Evolutionary conservation across 2,113 vertebrate species (phyloP), one percentile per base, ranked within the genome.

Genomic region (Siphamia tubifer): DNA sequence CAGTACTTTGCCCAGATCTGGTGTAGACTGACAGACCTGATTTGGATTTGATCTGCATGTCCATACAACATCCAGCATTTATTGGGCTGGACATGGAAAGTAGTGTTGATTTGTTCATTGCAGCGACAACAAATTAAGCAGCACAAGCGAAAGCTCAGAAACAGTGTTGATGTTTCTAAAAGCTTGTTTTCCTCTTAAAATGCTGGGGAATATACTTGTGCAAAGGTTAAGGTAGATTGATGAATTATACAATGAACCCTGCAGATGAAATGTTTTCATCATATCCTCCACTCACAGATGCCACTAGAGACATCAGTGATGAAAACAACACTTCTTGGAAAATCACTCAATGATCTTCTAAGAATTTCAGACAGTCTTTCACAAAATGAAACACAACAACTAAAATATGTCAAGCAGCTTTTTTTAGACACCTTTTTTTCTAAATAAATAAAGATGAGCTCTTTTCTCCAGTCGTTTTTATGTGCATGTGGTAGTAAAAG

Each of bases 161-260:
- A 34, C 47, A 58, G 52, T 27, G 24, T 21, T 24, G 27, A 15
- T 30, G 38, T 67, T 70, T 57, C 52, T 49, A 67, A 38, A 68
- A 44, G 23, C 25, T 8, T 54, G 15, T 52, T 52, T 54, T 43
- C 8, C n/a, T n/a, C n/a, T n/a, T n/a, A 27, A 48, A 48, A 47
- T n/a, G 15, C 25, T 17, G 15, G 30, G 30, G 35, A 71, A 40
- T 58, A 48, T 36, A 63, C 42, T 51, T 76, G 47, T 39, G 56
- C 12, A 79, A 60, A 85, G 40, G 79, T 69, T 49, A 45, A 70
- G 84, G 53, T 58, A 57, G 30, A 72, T 60, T 84, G 47, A 78
- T 77, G 54, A 77, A 63, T 84, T 64, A 83, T 79, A 68, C 49
- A 77, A 66, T 57, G 58, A 58, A 67, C 35, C 12, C 11, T 66